Conservation (phyloP, 2,888 invertebrate genomes). For the Agrenia bidenticulata region DNA sequence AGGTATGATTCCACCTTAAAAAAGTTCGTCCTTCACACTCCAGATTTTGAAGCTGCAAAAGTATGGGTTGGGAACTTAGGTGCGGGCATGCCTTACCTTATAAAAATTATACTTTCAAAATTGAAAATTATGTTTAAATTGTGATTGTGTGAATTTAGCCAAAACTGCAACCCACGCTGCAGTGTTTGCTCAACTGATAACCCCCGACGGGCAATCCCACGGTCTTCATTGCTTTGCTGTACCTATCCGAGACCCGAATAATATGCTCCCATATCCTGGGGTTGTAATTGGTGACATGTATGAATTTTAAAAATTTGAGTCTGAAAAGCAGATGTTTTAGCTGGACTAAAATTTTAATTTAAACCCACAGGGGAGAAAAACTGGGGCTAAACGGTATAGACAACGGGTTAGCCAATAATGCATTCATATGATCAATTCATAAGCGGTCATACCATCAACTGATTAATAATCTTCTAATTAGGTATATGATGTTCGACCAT, state of each 20-base stretch:
- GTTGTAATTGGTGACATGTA: slow-evolving; percentile 86
- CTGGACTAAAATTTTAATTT: neutral
- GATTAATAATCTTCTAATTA: too few species aligned
- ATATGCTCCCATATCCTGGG: slow-evolving; percentile 76
- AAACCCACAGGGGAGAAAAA: slow-evolving; percentile 83
- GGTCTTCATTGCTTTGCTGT: slow-evolving; percentile 89
- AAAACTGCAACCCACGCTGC: slow-evolving; percentile 80
- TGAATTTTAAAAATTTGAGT: too few species aligned
- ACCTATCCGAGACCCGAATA: slow-evolving; percentile 76
- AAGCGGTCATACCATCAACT: too few species aligned
- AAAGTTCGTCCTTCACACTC: slow-evolving; percentile 72
- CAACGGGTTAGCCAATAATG: slow-evolving; percentile 68
- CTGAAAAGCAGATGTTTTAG: too few species aligned
- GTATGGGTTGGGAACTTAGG: slow-evolving; percentile 91
- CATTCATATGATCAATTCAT: too few species aligned
- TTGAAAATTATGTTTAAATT: neutral
- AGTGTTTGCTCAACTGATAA: slow-evolving; percentile 85
- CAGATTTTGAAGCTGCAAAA: slow-evolving; percentile 74
- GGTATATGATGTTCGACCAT: slow-evolving; percentile 73
- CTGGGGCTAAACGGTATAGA: slow-evolving; percentile 87
- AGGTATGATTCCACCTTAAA: slow-evolving; percentile 72
- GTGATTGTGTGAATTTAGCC: too few species aligned
- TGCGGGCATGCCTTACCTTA: slow-evolving; percentile 47
- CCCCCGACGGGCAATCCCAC: slow-evolving; percentile 72
- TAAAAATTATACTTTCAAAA: too few species aligned